Evolutionary conservation across 2,888 invertebrate genomes (phyloP).

Genomic region (Hypena proboscidalis): DNA sequence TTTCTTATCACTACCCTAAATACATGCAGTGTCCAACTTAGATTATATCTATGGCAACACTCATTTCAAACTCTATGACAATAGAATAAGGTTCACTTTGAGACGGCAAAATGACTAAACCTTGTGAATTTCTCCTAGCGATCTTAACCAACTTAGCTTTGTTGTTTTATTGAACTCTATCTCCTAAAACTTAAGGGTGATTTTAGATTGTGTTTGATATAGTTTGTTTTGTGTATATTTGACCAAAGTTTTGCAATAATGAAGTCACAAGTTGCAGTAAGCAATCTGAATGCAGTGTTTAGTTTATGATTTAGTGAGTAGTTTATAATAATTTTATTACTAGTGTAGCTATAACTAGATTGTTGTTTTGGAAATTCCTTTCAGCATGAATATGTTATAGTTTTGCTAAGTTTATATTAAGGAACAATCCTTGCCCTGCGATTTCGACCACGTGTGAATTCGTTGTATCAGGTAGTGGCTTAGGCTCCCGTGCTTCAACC

Average conservation of each 20-base stretch:
- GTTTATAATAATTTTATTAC: constrained; percentile 13
- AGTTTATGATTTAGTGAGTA: constrained; percentile 39
- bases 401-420: too few relatives aligned
- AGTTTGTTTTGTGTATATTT: constrained; percentile 4
- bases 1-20: constrained; percentile 24
- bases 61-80: constrained; percentile 1
- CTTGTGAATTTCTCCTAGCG: constrained; percentile 26
- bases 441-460: too few relatives aligned
- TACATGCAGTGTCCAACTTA: constrained; percentile 16
- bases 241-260: constrained; percentile 45
- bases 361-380: too few relatives aligned
- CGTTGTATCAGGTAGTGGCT: too few relatives aligned
- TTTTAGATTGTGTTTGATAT: not conserved
- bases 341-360: not conserved
- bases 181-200: accelerated
- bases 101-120: constrained; percentile 15
- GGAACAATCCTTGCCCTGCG: too few relatives aligned
- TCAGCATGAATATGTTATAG: too few relatives aligned
- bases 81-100: not conserved
- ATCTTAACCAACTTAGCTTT: constrained; percentile 2
- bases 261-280: constrained; percentile 49
- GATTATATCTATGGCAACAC: not conserved
- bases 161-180: constrained; percentile 1
- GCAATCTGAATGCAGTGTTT: constrained; percentile 36
- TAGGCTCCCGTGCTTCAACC: too few relatives aligned